A percentile compares a stretch with the other conserved stretches of the same genome.
phyloP scores from a whole-genome alignment of 2,888 invertebrate genomes.

The Sinopyrophorus schimmeli region DNA sequence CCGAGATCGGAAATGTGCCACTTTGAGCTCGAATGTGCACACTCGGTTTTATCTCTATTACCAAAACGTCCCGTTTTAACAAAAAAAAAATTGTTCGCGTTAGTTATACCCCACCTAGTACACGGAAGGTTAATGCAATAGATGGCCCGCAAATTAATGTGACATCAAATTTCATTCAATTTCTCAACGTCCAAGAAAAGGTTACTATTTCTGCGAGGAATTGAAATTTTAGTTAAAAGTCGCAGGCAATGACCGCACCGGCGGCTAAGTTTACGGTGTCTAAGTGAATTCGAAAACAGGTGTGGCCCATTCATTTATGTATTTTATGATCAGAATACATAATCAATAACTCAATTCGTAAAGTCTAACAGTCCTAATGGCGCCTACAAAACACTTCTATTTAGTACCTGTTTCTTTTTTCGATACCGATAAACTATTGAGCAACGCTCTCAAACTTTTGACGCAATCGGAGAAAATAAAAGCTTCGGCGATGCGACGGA shows the following conservation, averaged over 20 bases:
- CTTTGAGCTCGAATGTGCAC: too few relatives aligned
- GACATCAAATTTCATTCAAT: constrained; percentile 13
- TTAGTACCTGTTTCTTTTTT: too few relatives aligned
- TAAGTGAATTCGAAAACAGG: constrained; percentile 33
- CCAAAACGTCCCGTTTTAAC: too few relatives aligned
- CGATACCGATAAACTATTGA: too few relatives aligned
- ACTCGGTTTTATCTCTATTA: too few relatives aligned
- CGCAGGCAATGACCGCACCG: constrained; percentile 18
- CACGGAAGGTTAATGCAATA: too few relatives aligned
- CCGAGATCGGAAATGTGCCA: too few relatives aligned
- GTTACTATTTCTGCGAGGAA: not conserved
- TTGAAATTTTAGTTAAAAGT: constrained; percentile 8
- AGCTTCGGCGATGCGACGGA: too few relatives aligned
- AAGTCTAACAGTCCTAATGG: constrained; percentile 22
- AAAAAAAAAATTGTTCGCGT: too few relatives aligned
- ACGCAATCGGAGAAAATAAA: too few relatives aligned
- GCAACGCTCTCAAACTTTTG: too few relatives aligned
- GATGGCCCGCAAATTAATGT: constrained; percentile 15
- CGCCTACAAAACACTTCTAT: constrained; percentile 30
- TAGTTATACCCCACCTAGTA: too few relatives aligned
- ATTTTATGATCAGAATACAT: constrained; percentile 36
- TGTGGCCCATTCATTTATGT: constrained; percentile 38
- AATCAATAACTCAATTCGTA: constrained; percentile 36
- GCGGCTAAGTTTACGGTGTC: constrained; percentile 21
- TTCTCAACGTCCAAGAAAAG: constrained; percentile 4